A percentile compares a stretch with the other conserved stretches of the same genome.
Conservation (phyloP, 2,797 vertebrate genomes). For the Simalia tracyae region DNA sequence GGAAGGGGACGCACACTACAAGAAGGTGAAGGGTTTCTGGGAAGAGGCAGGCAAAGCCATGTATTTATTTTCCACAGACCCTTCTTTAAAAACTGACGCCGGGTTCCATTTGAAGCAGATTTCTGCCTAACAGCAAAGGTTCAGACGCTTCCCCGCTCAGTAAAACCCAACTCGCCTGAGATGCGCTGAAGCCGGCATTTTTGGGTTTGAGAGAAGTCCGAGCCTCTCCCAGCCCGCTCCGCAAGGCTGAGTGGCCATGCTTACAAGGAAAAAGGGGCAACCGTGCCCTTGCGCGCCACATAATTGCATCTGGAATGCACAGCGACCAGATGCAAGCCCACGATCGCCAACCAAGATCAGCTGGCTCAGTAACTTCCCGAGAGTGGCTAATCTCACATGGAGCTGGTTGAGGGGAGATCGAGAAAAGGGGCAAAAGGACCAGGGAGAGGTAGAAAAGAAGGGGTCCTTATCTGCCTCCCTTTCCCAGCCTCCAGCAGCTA, state of each 20-base stretch:
- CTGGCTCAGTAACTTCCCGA: too few relatives aligned
- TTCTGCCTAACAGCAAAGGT: neutral
- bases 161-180: neutral
- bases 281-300: neutral
- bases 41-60: neutral
- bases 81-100: neutral
- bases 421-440: neutral
- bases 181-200: neutral
- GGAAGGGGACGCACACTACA: too few relatives aligned
- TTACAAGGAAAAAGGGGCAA: neutral
- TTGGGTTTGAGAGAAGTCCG: too few relatives aligned
- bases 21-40: neutral
- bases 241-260: too few relatives aligned
- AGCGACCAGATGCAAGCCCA: neutral
- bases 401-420: neutral
- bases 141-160: neutral
- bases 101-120: too few relatives aligned
- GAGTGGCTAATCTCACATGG: neutral
- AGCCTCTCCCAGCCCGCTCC: neutral
- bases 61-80: neutral
- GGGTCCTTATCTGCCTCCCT: neutral
- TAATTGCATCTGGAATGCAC: neutral
- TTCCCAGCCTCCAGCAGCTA: too few relatives aligned
- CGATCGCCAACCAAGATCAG: neutral
- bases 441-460: neutral